Evolutionary conservation across 2,888 invertebrate species (phyloP), one percentile per base, ranked within the genome.

Genomic region (Dasysyrphus albostriatus): DNA sequence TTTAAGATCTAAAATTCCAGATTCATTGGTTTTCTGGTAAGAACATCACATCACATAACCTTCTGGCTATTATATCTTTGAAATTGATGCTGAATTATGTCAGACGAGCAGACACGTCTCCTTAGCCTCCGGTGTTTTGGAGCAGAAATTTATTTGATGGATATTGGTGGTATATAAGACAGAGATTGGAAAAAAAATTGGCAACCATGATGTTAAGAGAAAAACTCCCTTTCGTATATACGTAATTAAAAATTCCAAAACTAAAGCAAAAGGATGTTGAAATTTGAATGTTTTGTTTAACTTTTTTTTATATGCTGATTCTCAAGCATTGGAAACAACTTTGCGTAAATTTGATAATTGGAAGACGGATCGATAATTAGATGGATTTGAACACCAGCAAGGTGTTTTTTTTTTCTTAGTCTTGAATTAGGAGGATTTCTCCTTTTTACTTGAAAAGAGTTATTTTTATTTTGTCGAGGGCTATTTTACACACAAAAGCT

Each of bases 81-180:
- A 77, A 81, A 85, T 77, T 85, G 84, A 81, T 73, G 73, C 72
- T 81, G 81, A 85, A 85, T 81, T 77, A 77, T 85, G 81, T 81
- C 81, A 85, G 84, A 77, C 54, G 42, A 51, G 39, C 84, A 85
- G 84, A 85, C 84, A 85, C n/a, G 76, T 81, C 81, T 76, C 73
- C 67, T 69, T 51, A 77, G 81, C 80, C 76, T 73, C 73, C 8
- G 77, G 84, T 75, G 70, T 84, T 79, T 65, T 51, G n/a, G 56
- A 44, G 42, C 19, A 73, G 59, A 79, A 61, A 78, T 51, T 47
- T 54, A 37, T 59, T 70, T 72, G 69, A 29, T 76, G 34, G 39
- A 19, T 72, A 65, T 56, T 29, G 63, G 24, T 44, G 29, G 44
- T 32, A 47, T 32, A 47, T 56, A 44, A 44, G 49, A 67, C 24